Conservation (phyloP, 2,888 invertebrate genomes). For the Panzeria rudis region DNA sequence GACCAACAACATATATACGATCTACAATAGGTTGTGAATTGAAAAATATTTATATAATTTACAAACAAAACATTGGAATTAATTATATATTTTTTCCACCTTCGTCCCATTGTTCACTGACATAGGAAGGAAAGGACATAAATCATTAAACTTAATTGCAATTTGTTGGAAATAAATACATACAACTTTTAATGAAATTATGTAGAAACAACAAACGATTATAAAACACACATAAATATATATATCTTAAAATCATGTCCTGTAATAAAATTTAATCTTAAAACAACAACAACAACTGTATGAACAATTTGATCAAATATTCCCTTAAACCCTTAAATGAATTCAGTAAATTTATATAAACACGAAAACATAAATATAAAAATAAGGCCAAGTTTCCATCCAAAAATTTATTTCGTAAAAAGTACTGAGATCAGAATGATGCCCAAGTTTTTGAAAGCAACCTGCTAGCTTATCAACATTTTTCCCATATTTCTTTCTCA, state of each 20-base stretch:
- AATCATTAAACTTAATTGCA: conserved; percentile 53
- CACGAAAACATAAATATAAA: no score
- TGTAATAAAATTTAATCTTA: neutral
- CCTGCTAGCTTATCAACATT: no score
- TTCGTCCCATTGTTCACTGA: neutral
- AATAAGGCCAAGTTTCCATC: no score
- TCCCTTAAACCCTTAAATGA: neutral
- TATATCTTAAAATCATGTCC: conserved; percentile 15
- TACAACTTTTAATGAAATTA: conserved; percentile 29
- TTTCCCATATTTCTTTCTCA: no score
- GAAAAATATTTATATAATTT: no score
- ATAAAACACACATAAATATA: neutral
- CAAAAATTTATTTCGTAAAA: no score
- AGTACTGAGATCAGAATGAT: no score
- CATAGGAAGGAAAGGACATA: conserved; percentile 7
- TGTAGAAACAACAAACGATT: conserved; percentile 11
- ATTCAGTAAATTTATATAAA: neutral
- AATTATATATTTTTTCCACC: no score
- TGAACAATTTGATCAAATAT: neutral
- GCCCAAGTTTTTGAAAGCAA: no score
- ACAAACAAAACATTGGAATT: no score
- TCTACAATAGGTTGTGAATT: no score
- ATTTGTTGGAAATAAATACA: conserved; percentile 23
- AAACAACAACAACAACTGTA: conserved; percentile 4
- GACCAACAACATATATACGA: no score